Conservation (phyloP, 1,140 invertebrate genomes). For the Conus ventricosus region DNA sequence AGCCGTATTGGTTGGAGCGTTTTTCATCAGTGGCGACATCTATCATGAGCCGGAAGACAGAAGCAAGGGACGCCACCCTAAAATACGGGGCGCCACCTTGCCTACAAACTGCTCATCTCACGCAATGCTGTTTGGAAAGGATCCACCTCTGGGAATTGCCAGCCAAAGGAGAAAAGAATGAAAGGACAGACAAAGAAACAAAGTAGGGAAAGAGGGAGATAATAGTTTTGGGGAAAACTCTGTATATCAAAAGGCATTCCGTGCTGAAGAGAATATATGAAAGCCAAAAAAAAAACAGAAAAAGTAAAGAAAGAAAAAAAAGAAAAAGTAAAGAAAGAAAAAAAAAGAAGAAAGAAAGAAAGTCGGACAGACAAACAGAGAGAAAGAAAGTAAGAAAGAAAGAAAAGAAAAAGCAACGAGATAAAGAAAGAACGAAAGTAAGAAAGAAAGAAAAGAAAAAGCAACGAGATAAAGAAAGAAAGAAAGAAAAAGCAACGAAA, state of each 20-base stretch:
- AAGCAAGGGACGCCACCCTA: neutral
- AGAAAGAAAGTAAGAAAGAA: neutral
- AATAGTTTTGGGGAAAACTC: no score
- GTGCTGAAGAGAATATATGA: no score
- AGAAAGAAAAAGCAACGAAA: no score
- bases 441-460: neutral
- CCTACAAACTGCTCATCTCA: neutral
- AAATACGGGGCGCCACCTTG: conserved; percentile 6
- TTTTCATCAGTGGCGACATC: conserved; percentile 3
- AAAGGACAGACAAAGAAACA: neutral
- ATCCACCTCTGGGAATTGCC: neutral
- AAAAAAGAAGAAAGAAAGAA: neutral
- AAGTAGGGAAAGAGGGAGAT: no score
- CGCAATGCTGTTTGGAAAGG: neutral
- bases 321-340: neutral
- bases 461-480: neutral
- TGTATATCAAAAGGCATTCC: no score
- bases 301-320: no score
- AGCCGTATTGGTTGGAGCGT: neutral
- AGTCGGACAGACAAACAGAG: neutral
- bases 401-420: neutral
- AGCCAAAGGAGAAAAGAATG: neutral
- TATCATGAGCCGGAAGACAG: conserved; percentile 1
- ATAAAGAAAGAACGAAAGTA: neutral
- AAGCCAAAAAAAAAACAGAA: no score